Base-by-base conservation (phyloP, 2,888 invertebrate species). In the Hermaeophaga mercurialis region DNA sequence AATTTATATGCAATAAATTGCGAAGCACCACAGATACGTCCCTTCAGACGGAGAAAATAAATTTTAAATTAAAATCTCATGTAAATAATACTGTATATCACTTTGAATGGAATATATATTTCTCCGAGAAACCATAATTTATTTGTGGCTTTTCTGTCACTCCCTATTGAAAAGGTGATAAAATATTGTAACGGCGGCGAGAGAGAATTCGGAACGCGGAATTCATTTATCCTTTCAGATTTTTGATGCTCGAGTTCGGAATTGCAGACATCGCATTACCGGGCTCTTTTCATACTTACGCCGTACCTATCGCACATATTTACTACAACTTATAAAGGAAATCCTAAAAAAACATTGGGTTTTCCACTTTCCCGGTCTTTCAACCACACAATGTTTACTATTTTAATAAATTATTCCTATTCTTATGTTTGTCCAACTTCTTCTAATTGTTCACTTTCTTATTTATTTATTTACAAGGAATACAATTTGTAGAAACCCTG, bases 71-170 rank as follows among this genome's bases (percentile, higher is more conserved):
- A 54, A 58, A 58, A 49, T 58, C 49, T 49, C 54, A 58, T 58
- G 58, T 58, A 58, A 58, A 58, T 58, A 58, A 58, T 58, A 58
- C 58, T 54, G 58, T 58, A 46, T 54, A 58, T 58, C 58, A 58
- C 54, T 49, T 54, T 28, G 58, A 58, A 54, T 49, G 47, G 36
- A 57, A 49, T 49, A 54, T 44, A 49, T 44, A 49, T 58, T 54
- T 58, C 54, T 43, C 39, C 5, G 54, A 45, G 49, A 54, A 58
- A 58, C 58, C 58, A 54, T 54, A 58, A 54, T 54, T 54, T 56
- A 52, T 56, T 49, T 52, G 46, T 52, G 41, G 46, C 38, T 52
- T 46, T 56, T 39, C 46, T 52, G 52, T 56, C 46, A 52, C 33
- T 39, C 22, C 34, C 56, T 14, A 47, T 47, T 46, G 52, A 53